Conservation (phyloP, 30 jellyfish, hydroid and myxozoan genomes). For the Cassiopea andromeda region DNA sequence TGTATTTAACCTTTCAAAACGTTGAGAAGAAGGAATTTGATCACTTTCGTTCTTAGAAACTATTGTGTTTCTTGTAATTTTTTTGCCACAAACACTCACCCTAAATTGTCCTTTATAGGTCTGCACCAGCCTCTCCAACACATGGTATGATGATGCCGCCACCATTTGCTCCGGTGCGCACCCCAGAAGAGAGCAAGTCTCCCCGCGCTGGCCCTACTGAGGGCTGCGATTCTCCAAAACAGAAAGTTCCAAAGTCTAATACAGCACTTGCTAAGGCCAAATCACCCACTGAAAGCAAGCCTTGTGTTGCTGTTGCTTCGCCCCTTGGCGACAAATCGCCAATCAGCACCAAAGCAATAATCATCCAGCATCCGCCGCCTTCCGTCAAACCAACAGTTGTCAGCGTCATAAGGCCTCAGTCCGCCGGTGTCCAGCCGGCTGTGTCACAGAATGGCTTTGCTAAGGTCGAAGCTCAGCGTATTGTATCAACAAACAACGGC, state of each 20-base stretch:
- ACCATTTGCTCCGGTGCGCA: constrained; percentile 79
- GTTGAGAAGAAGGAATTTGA: no score
- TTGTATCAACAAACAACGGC: background rate
- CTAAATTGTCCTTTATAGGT: constrained; percentile 44
- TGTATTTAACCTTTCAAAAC: no score
- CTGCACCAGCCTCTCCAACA: constrained; percentile 99
- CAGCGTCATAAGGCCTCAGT: constrained; percentile 79
- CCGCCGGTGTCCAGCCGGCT: constrained; percentile 25
- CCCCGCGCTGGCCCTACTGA: constrained; percentile 36
- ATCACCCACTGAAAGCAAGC: constrained; percentile 50
- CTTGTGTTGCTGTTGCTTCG: background rate
- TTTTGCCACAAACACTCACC: background rate
- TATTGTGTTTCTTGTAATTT: no score
- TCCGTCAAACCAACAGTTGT: constrained; percentile 11
- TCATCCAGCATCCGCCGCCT: constrained; percentile 41
- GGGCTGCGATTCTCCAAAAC: constrained; percentile 38
- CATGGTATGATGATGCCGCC: constrained; percentile 99
- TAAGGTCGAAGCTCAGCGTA: constrained; percentile 35
- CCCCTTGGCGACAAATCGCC: constrained; percentile 42
- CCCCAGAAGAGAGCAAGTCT: constrained; percentile 67
- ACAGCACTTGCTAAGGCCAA: constrained; percentile 45
- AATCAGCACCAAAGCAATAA: constrained; percentile 32
- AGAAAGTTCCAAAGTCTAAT: constrained; percentile 44
- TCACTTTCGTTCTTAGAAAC: no score
- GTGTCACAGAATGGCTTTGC: constrained; percentile 67